Percentiles rank a stretch among this genome's conserved stretches.
phyloP scores from a whole-genome alignment of 2,888 invertebrate species.

The Aleiodes testaceus region DNA sequence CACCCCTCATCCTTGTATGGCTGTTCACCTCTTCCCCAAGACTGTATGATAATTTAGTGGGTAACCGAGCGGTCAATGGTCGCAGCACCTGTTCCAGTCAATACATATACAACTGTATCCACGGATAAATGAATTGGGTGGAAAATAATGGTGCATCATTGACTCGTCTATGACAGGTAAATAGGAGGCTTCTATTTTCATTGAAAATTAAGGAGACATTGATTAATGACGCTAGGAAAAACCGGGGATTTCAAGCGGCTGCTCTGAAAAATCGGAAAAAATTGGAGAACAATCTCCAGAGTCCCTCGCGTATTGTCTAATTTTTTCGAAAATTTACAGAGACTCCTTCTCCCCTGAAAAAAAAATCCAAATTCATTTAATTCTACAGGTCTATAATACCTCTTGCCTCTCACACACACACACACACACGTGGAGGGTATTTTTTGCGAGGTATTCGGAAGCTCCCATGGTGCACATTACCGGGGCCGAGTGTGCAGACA shows the following conservation, averaged over 20 bases:
- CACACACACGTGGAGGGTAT: background rate
- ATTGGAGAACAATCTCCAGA: too few relatives aligned
- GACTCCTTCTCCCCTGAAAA: too few relatives aligned
- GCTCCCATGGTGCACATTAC: conserved; percentile 31
- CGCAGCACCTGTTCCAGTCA: conserved; percentile 51
- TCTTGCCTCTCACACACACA: too few relatives aligned
- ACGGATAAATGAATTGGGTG: conserved; percentile 55
- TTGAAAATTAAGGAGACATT: conserved; percentile 32
- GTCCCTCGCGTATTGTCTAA: too few relatives aligned
- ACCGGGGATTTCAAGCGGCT: too few relatives aligned
- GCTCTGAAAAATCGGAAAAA: too few relatives aligned
- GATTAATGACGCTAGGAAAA: conserved; percentile 26
- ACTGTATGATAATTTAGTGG: conserved; percentile 65
- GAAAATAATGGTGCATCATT: conserved; percentile 11
- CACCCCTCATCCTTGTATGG: background rate
- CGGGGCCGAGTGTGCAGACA: conserved; percentile 14
- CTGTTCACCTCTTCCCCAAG: conserved; percentile 21
- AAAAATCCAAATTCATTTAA: too few relatives aligned
- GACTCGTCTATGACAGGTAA: background rate
- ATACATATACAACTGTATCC: conserved; percentile 61
- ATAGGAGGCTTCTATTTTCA: background rate
- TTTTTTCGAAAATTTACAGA: too few relatives aligned
- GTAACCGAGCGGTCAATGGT: conserved; percentile 58
- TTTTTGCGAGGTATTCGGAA: conserved; percentile 31
- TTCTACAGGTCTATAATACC: too few relatives aligned